Evolutionary conservation across 2,888 invertebrate genomes (phyloP), one percentile per base, ranked within the genome.

Genomic region (Eristalis arbustorum): DNA sequence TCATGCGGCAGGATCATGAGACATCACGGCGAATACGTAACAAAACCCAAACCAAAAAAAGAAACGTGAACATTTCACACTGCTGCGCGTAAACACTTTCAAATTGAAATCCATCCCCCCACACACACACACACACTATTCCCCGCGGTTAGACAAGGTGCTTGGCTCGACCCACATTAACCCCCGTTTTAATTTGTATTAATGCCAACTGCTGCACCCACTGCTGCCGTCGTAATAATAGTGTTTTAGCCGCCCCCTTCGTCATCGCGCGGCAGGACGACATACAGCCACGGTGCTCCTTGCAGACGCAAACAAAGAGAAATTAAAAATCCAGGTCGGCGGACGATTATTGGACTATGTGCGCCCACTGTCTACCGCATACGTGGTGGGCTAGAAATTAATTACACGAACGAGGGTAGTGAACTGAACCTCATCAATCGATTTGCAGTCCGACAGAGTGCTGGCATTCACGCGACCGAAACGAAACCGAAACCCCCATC

Each of bases 171-270:
- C 56, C 18, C 14, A 56, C 34, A 56, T 77, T 69, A 69, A 71
- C 77, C 69, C 57, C 63, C n/a, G n/a, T 62, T 74, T 73, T 63
- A 73, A 73, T 64, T 67, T 72, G 66, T 67, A 64, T 72, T 72
- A 61, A 66, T 67, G 40, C 56, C 49, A 56, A 40, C 56, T 18
- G 62, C 14, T 73, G 28, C 62, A 73, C 73, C 73, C 74, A 14
- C 56, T 56, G n/a, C 8, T 22, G 49, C 13, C 23, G 6, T 22
- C 28, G 22, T 63, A 68, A 68, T 74, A 18, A 75, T 14, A 74
- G 74, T 69, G 63, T 64, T 74, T 42, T 23, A 69, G 74, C n/a
- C 25, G 13, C 14, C 40, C 6, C 18, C 25, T 25, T 25, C 25
- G 3, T 31, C 31, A 8, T 31, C n/a, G 3, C 42, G 18, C 56